Conservation (phyloP, 2,113 vertebrate genomes). For the Gopherus flavomarginatus region DNA sequence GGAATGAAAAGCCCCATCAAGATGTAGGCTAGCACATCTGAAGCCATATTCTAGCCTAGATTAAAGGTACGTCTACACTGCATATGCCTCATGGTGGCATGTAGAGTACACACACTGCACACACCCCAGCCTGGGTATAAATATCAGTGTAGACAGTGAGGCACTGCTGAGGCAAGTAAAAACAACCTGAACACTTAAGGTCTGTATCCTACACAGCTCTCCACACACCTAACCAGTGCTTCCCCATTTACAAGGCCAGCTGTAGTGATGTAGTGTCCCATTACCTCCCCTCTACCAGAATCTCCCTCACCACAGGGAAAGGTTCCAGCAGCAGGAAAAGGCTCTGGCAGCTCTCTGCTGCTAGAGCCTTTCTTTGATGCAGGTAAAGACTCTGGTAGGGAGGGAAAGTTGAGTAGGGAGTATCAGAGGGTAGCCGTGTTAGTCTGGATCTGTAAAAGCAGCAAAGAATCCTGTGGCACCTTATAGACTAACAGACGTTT, state of each 20-base stretch:
- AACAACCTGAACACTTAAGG: neutral
- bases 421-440: no score
- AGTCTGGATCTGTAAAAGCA: no score
- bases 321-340: neutral
- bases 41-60: neutral
- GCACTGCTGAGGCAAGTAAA: neutral
- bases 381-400: neutral
- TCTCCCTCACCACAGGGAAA: neutral
- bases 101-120: neutral
- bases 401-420: no score
- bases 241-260: neutral
- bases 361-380: neutral
- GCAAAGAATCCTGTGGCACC: no score
- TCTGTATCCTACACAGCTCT: neutral
- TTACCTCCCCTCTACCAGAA: neutral
- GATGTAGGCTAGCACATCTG: accelerated
- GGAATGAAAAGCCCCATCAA: accelerated
- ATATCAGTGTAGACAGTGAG: neutral
- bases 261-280: neutral
- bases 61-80: neutral
- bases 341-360: no score
- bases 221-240: neutral
- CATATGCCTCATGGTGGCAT: neutral
- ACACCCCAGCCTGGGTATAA: neutral
- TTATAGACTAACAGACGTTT: no score